phyloP scores from a whole-genome alignment of 2,113 vertebrate genomes.

The Melanerpes aurifrons region DNA sequence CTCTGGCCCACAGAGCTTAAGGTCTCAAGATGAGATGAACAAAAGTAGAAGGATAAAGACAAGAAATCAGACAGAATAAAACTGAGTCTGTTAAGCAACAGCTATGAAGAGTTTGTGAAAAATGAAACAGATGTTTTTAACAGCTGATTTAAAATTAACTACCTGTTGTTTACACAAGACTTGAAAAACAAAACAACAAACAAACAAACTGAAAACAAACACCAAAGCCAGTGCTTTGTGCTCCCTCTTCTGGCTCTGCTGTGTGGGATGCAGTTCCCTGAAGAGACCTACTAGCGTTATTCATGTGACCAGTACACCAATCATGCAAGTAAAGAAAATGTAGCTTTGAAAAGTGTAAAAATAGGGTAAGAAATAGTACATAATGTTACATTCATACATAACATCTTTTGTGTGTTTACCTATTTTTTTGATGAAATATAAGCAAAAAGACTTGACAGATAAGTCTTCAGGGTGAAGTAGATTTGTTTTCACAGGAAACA shows the following conservation, averaged over 20 bases:
- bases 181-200: not conserved
- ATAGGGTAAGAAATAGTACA: not conserved
- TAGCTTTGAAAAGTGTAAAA: not conserved
- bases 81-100: not conserved
- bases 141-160: slow-evolving; percentile 10
- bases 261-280: not conserved
- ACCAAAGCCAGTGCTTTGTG: slow-evolving; percentile 47
- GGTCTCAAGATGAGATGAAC: not conserved
- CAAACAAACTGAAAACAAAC: too few relatives aligned
- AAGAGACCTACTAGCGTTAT: not conserved
- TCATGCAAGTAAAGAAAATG: not conserved
- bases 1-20: slow-evolving; percentile 29
- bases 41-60: slow-evolving; percentile 22
- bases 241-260: slow-evolving; percentile 58
- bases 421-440: not conserved
- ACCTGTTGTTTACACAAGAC: slow-evolving; percentile 20
- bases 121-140: not conserved
- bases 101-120: not conserved
- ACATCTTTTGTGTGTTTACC: not conserved
- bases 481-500: not conserved
- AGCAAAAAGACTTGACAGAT: not conserved
- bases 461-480: not conserved
- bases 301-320: not conserved
- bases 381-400: not conserved
- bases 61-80: slow-evolving; percentile 21